These are phyloP conservation scores for Pectinophora gossypiella DNA, from an alignment of 1,140 invertebrate genomes.

Conservation along the genomic window DNA sequence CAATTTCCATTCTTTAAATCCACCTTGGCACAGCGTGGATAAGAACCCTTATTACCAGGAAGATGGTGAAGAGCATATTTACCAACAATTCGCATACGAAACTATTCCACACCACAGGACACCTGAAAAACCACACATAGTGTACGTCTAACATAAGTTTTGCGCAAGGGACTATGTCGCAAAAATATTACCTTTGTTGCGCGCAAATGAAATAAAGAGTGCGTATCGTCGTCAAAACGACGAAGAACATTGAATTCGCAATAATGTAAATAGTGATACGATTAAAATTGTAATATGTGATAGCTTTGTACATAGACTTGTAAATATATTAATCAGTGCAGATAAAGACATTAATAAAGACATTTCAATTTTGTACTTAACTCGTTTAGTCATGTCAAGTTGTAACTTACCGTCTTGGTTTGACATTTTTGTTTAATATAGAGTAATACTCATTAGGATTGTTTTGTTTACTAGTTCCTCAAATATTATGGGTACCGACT, in stretches of 20 bases:
- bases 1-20: conserved; percentile 75
- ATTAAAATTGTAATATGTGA: conserved; percentile 71
- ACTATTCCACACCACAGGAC: conserved; percentile 72
- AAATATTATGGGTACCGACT: conserved; percentile 37
- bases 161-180: conserved; percentile 48
- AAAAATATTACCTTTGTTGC: conserved; percentile 42
- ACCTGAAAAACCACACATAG: conserved; percentile 78
- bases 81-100: conserved; percentile 77
- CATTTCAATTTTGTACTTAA: conserved; percentile 65
- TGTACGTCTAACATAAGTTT: conserved; percentile 77
- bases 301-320: conserved; percentile 71
- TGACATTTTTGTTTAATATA: background rate
- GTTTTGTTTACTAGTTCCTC: conserved; percentile 61
- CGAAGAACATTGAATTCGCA: conserved; percentile 49
- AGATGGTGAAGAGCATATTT: conserved; percentile 74
- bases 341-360: conserved; percentile 43
- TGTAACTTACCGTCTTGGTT: conserved; percentile 14
- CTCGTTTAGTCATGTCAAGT: conserved; percentile 46
- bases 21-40: conserved; percentile 75
- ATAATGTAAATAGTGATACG: conserved; percentile 72
- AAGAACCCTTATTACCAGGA: conserved; percentile 74
- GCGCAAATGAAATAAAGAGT: conserved; percentile 30
- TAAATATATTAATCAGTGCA: conserved; percentile 57
- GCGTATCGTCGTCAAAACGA: conserved; percentile 37
- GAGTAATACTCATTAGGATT: conserved; percentile 4